Percentiles rank a stretch among this genome's conserved stretches.
Conservation (phyloP, 2,113 vertebrate genomes). For the Gnathonemus echidnorhynchus region DNA sequence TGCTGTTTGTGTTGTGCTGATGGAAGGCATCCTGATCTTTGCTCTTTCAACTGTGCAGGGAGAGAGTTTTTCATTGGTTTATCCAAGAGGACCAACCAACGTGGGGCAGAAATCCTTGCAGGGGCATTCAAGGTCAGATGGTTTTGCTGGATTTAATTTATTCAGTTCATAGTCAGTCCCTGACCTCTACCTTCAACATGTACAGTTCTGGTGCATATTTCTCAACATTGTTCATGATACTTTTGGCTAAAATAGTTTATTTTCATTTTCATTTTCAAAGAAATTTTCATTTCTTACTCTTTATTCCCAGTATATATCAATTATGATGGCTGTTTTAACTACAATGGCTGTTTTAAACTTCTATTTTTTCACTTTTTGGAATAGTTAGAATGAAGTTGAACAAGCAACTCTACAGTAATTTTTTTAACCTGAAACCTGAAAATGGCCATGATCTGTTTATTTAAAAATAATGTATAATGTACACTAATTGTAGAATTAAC, state of each 20-base stretch:
- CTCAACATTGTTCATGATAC: not conserved
- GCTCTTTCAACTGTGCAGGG: constrained; percentile 58
- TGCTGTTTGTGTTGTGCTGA: constrained; percentile 18
- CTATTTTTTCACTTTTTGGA: not conserved
- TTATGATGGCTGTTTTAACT: not conserved
- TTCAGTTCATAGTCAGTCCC: not conserved
- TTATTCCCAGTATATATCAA: not conserved
- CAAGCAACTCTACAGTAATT: not conserved
- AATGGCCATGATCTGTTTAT: not conserved
- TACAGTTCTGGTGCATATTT: not conserved
- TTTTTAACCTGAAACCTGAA: not conserved
- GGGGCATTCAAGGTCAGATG: constrained; percentile 88
- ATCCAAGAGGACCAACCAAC: constrained; percentile 92
- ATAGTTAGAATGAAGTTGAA: not conserved
- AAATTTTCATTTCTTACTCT: not conserved
- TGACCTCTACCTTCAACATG: constrained; percentile 30
- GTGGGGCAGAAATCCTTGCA: constrained; percentile 93
- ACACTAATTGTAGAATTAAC: not conserved
- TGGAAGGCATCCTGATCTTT: not conserved
- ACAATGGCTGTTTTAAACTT: not conserved
- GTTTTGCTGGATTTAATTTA: not conserved
- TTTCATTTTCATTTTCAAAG: not conserved
- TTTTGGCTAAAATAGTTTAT: not conserved
- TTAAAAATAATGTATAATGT: not conserved
- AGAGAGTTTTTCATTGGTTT: constrained; percentile 96